phyloP scores from a whole-genome alignment of 2,113 vertebrate genomes.

The Equus przewalskii region DNA sequence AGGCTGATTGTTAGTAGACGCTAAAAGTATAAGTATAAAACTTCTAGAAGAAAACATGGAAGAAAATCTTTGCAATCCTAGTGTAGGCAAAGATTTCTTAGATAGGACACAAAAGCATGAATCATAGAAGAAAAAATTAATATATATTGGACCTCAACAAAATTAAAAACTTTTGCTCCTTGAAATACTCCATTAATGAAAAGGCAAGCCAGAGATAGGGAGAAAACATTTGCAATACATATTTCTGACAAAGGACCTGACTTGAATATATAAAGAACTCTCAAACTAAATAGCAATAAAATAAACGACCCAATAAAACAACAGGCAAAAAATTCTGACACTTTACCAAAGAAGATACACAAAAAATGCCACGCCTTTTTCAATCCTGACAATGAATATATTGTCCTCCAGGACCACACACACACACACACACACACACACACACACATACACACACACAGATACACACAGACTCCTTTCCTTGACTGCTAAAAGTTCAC shows the following conservation, averaged over 20 bases:
- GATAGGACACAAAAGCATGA: neutral
- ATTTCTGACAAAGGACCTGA: constrained; percentile 20
- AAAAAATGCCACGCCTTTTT: neutral
- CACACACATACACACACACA: neutral
- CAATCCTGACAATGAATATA: neutral
- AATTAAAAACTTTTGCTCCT: neutral
- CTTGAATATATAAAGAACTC: neutral
- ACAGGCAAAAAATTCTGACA: neutral
- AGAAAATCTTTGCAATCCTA: neutral
- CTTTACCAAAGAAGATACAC: neutral
- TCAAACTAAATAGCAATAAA: neutral
- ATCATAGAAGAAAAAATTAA: neutral
- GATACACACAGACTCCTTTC: neutral
- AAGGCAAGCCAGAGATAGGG: neutral
- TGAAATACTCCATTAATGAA: neutral
- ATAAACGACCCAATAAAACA: constrained; percentile 5
- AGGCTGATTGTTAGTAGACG: neutral
- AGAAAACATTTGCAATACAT: neutral
- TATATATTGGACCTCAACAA: neutral
- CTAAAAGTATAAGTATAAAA: constrained; percentile 34
- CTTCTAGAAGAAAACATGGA: constrained; percentile 12
- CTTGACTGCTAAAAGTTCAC: neutral
- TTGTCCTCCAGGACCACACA: neutral
- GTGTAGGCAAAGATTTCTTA: neutral
- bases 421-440: neutral